Conservation (phyloP, 37 sponge, comb jelly and placozoan species). For the Ephydatia muelleri region DNA sequence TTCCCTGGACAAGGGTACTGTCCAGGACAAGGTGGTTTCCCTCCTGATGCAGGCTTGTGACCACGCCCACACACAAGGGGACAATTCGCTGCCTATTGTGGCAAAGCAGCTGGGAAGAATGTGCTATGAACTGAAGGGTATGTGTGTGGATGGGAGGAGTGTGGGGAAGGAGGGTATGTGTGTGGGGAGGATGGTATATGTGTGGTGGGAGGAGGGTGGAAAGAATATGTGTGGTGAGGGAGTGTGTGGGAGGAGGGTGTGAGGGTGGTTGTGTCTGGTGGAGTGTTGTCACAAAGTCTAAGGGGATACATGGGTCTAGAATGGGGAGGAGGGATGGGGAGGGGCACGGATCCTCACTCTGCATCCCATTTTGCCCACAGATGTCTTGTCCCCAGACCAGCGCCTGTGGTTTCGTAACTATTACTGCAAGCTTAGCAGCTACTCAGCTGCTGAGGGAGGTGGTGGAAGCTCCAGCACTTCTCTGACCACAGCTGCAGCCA, state of each 20-base stretch:
- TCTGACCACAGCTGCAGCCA: neutral
- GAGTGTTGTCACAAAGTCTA: too few relatives aligned
- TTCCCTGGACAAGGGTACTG: constrained; percentile 19
- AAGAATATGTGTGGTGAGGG: too few relatives aligned
- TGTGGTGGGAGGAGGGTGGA: too few relatives aligned
- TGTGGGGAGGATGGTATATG: neutral
- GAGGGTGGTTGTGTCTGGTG: too few relatives aligned
- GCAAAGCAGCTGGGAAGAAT: constrained; percentile 32
- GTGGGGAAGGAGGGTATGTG: neutral
- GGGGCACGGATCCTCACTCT: neutral
- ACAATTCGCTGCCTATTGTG: neutral
- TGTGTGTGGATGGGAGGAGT: constrained; percentile 19
- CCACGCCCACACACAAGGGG: constrained; percentile 9
- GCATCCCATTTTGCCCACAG: neutral
- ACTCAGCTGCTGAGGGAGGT: neutral
- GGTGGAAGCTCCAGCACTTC: neutral
- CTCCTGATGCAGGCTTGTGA: constrained; percentile 34
- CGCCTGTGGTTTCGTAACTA: constrained; percentile 25
- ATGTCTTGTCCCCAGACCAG: constrained; percentile 21
- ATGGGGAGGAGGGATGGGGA: neutral
- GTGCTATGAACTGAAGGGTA: constrained; percentile 50
- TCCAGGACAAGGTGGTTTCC: constrained; percentile 10
- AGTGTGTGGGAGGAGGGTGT: too few relatives aligned
- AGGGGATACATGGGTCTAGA: too few relatives aligned
- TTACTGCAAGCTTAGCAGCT: constrained; percentile 29